phyloP scores from a whole-genome alignment of 2,888 invertebrate species.

The Chrysolina oricalcia region DNA sequence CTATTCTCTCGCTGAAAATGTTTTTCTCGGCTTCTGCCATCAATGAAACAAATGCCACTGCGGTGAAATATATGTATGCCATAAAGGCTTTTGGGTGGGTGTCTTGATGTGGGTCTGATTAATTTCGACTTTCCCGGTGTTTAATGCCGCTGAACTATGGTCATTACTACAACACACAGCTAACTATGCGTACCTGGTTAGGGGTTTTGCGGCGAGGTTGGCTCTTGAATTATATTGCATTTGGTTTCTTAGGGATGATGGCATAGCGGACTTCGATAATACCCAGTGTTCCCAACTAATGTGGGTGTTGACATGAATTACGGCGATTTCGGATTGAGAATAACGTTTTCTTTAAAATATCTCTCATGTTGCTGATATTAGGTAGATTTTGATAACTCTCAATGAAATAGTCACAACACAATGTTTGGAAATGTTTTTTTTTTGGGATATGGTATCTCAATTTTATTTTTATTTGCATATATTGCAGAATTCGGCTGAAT shows the following conservation, averaged over 20 bases:
- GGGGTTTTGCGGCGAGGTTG: slow-evolving; percentile 35
- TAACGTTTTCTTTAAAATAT: no score
- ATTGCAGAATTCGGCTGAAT: no score
- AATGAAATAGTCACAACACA: no score
- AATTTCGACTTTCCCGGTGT: slow-evolving; percentile 63
- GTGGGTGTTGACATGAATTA: background rate
- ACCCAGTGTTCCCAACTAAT: background rate
- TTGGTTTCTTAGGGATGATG: slow-evolving; percentile 22
- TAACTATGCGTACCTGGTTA: slow-evolving; percentile 62
- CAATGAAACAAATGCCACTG: slow-evolving; percentile 48
- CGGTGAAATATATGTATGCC: slow-evolving; percentile 54
- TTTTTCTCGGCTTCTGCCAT: slow-evolving; percentile 36
- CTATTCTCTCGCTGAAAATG: slow-evolving; percentile 22
- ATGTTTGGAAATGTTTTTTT: no score
- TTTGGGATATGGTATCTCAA: no score
- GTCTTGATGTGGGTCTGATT: slow-evolving; percentile 65
- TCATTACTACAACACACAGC: slow-evolving; percentile 62
- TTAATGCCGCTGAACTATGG: slow-evolving; percentile 65
- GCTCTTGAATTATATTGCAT: slow-evolving; percentile 5
- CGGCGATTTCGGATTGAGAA: no score
- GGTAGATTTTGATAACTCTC: no score
- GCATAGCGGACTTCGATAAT: background rate
- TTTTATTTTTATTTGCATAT: no score
- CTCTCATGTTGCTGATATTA: no score
- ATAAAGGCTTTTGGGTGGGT: slow-evolving; percentile 53